Base-by-base conservation (phyloP, 2,797 vertebrate species). In the Lithobates pipiens region DNA sequence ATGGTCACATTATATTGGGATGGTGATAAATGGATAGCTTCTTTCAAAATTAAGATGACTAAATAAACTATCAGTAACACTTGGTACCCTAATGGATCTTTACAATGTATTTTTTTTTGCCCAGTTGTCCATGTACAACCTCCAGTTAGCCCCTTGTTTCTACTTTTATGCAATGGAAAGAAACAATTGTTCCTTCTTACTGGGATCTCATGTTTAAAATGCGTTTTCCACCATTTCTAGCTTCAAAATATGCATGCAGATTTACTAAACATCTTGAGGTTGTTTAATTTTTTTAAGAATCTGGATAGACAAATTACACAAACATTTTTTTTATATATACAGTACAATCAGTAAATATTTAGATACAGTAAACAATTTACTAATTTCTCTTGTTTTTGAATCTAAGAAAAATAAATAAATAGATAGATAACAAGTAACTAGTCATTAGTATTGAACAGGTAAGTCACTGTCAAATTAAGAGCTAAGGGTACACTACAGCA, bases 21-120 rank as follows among this genome's bases (percentile, higher is more conserved):
- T 87, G 76, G 44, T 86, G 85, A 86, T 83, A 83, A 86, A 86
- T 73, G 80, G 76, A 83, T 78, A 44, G 77, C 57, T 77, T 86
- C 42, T 87, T 87, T 82, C 80, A 67, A 34, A 21, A 77, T 72
- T 80, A 78, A 70, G 76, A 79, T 75, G 76, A 83, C 85, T 87
- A 87, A 87, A 87, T 83, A 87, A 87, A 83, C 80, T 63, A 54
- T 83, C 69, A 74, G 83, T 76, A 79, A 75, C 46, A 79, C 71
- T 75, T 70, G 79, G 61, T n/a, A 74, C 57, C 80, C 80, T 87
- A 87, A 87, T 87, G 85, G 80, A 75, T 83, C 42, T 23, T 83
- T 78, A 78, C 85, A 83, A 79, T 87, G 76, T 83, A 77, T 87
- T 76, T 75, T 86, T 36, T 2, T 36, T 69, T 87, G 80, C 74